A percentile compares a stretch with the other conserved stretches of the same genome.
Conservation (phyloP, 2,113 vertebrate genomes). For the Morone saxatilis region DNA sequence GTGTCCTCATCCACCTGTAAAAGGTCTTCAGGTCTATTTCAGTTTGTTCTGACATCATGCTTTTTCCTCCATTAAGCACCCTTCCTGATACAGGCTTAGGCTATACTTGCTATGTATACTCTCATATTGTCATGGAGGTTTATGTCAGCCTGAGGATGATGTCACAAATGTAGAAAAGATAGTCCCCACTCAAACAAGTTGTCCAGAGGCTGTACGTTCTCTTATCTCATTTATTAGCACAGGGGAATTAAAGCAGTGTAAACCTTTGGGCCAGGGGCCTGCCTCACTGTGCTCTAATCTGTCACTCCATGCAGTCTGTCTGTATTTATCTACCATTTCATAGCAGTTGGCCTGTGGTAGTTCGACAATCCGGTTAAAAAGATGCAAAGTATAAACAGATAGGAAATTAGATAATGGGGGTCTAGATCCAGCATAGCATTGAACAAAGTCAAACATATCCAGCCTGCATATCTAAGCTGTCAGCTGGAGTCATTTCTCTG, state of each 20-base stretch:
- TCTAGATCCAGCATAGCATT: neutral
- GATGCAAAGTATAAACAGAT: constrained; percentile 1
- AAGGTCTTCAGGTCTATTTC: neutral
- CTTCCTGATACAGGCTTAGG: neutral
- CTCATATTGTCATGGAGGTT: constrained; percentile 5
- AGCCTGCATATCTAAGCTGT: neutral
- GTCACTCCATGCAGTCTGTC: neutral
- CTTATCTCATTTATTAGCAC: constrained; percentile 4
- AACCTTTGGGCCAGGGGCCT: neutral
- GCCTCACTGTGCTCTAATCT: neutral
- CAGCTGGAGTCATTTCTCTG: neutral
- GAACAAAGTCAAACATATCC: neutral
- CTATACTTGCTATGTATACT: neutral
- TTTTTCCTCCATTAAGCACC: constrained; percentile 10
- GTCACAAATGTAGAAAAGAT: neutral
- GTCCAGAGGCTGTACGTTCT: neutral
- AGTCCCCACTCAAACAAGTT: neutral
- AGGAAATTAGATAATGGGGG: neutral
- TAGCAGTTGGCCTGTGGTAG: neutral
- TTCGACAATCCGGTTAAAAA: neutral
- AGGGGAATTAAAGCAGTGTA: neutral
- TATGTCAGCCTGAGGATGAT: constrained; percentile 22
- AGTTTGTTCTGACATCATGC: neutral
- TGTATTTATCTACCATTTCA: neutral
- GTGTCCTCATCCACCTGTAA: constrained; percentile 2